Percentiles rank a stretch among this genome's conserved stretches.
These are phyloP conservation scores for Heliconius aoede DNA, from an alignment of 2,888 invertebrate species.

Conservation along the genomic window DNA sequence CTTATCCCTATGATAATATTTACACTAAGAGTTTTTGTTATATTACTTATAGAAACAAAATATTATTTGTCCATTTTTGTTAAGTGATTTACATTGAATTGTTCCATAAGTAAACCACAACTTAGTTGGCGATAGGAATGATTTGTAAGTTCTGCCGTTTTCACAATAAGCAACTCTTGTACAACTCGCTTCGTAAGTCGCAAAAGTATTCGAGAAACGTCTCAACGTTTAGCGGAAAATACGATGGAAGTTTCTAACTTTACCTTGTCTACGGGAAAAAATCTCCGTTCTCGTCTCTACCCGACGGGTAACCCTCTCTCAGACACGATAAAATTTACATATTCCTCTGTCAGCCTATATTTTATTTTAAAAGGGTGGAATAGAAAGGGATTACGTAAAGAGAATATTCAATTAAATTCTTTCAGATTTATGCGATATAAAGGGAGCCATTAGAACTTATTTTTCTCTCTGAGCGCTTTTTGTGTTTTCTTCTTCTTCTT, in stretches of 20 bases:
- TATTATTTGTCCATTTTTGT: not conserved
- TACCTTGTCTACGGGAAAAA: slow-evolving; percentile 74
- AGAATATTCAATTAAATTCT: slow-evolving; percentile 81
- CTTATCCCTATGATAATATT: not conserved
- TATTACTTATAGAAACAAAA: not conserved
- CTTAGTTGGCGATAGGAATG: slow-evolving; percentile 33
- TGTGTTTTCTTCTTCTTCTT: slow-evolving; percentile 52
- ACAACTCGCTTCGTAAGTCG: slow-evolving; percentile 75
- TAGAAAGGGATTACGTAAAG: slow-evolving; percentile 78
- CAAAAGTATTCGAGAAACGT: slow-evolving; percentile 75
- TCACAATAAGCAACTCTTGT: slow-evolving; percentile 56
- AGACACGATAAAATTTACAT: slow-evolving; percentile 82
- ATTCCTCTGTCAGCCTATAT: slow-evolving; percentile 78
- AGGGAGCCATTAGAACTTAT: slow-evolving; percentile 60
- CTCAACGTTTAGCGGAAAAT: slow-evolving; percentile 79
- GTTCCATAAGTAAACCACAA: slow-evolving; percentile 29
- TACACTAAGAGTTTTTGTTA: not conserved
- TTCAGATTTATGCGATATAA: slow-evolving; percentile 71
- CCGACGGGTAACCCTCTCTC: slow-evolving; percentile 64
- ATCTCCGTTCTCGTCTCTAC: slow-evolving; percentile 60
- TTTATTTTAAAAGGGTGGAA: slow-evolving; percentile 82
- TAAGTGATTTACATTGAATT: slow-evolving; percentile 20
- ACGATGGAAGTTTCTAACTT: slow-evolving; percentile 77
- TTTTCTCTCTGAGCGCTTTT: slow-evolving; percentile 57
- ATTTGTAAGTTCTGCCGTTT: slow-evolving; percentile 45